Conservation (phyloP, 2,113 vertebrate species). For the Myiagra hebetior region DNA sequence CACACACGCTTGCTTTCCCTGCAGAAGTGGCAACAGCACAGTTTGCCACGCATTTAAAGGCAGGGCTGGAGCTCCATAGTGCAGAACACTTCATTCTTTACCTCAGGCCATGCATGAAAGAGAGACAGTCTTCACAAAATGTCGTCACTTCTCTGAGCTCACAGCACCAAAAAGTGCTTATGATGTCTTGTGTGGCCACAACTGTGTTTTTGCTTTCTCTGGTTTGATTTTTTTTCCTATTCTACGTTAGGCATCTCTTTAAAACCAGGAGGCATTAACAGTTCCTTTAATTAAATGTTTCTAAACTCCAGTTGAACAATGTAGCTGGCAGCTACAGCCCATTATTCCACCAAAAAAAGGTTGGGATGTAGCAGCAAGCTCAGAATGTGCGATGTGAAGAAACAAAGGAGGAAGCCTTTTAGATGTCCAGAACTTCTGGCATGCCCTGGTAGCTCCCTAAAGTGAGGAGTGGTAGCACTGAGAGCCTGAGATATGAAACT, state of each 20-base stretch:
- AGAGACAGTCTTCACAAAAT: neutral
- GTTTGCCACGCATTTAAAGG: neutral
- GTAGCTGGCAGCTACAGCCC: neutral
- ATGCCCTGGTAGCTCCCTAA: neutral
- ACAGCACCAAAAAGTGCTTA: neutral
- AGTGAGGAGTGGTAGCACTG: neutral
- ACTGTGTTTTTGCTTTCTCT: neutral
- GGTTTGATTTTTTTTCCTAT: neutral
- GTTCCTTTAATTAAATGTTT: neutral
- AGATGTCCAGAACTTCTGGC: neutral
- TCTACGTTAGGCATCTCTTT: neutral
- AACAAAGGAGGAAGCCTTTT: neutral
- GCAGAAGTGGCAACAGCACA: neutral
- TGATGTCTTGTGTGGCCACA: neutral
- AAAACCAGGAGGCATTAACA: neutral
- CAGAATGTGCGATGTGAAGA: neutral
- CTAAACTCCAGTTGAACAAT: neutral
- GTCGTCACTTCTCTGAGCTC: neutral
- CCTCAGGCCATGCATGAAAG: neutral
- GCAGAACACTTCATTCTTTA: slow-evolving; percentile 3
- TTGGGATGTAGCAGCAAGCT: neutral
- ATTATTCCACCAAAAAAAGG: neutral
- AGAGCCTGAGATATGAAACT: neutral
- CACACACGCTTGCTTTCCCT: fast-evolving
- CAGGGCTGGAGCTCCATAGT: neutral